A percentile compares a stretch with the other conserved stretches of the same genome.
Conservation (phyloP, 2,797 vertebrate genomes). For the Poeciliopsis gracilis region DNA sequence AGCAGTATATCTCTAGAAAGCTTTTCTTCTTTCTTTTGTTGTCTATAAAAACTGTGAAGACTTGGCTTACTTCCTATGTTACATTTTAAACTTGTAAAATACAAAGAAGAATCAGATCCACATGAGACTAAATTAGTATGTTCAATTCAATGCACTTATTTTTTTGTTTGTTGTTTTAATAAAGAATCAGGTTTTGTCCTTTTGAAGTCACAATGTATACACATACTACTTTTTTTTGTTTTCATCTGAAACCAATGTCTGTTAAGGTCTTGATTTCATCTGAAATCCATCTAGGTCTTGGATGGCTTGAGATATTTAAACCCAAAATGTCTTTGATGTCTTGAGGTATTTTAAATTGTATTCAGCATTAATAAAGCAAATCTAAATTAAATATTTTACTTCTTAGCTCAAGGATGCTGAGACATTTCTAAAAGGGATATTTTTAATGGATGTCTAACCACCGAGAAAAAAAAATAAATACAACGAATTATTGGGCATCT, state of each 20-base stretch:
- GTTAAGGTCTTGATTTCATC: slow-evolving; percentile 19
- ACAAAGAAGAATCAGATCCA: too few relatives aligned
- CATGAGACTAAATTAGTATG: neutral
- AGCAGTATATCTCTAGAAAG: neutral
- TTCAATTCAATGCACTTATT: neutral
- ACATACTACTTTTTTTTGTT: neutral
- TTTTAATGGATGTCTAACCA: slow-evolving; percentile 11
- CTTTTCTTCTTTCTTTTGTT: neutral
- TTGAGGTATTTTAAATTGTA: slow-evolving; percentile 1
- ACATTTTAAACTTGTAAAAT: neutral
- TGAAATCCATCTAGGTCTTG: slow-evolving; percentile 12
- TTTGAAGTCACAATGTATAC: neutral
- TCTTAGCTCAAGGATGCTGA: slow-evolving; percentile 14
- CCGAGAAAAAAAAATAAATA: neutral
- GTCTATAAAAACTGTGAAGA: neutral
- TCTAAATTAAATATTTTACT: slow-evolving; percentile 8
- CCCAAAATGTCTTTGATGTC: neutral
- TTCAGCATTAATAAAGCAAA: slow-evolving; percentile 13
- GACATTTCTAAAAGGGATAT: slow-evolving; percentile 3
- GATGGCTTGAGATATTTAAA: neutral
- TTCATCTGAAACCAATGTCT: slow-evolving; percentile 10
- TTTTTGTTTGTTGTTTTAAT: neutral
- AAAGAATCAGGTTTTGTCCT: slow-evolving; percentile 16
- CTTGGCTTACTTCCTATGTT: neutral
- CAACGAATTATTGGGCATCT: neutral